A percentile compares a stretch with the other conserved stretches of the same genome.
phyloP scores from a whole-genome alignment of 2,113 vertebrate genomes.

The Conger conger region DNA sequence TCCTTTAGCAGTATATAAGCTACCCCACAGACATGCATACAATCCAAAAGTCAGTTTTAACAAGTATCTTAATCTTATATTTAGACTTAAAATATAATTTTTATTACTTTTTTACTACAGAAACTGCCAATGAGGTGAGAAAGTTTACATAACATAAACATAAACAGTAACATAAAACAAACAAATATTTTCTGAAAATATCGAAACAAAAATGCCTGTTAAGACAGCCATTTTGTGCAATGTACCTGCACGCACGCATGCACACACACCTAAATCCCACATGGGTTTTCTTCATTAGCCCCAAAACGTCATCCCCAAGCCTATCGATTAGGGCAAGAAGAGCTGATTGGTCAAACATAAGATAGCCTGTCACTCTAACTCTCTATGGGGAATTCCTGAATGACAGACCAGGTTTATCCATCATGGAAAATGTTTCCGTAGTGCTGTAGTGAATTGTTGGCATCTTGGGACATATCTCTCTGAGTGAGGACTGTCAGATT shows the following conservation, averaged over 20 bases:
- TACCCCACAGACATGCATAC: slow-evolving; percentile 18
- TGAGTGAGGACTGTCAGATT: neutral
- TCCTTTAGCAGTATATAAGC: slow-evolving; percentile 41
- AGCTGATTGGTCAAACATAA: neutral
- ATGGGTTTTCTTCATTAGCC: slow-evolving; percentile 19
- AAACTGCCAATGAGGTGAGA: too few relatives aligned
- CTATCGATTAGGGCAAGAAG: neutral
- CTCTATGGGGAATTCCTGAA: neutral
- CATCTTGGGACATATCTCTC: neutral
- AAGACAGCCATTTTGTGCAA: too few relatives aligned
- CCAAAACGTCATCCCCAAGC: neutral
- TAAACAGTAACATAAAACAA: too few relatives aligned
- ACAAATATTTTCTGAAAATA: too few relatives aligned
- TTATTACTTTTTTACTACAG: too few relatives aligned
- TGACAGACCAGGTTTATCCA: neutral
- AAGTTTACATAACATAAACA: too few relatives aligned
- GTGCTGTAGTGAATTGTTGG: neutral
- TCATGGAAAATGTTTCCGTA: neutral
- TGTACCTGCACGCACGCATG: neutral
- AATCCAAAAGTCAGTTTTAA: too few relatives aligned
- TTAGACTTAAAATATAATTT: too few relatives aligned
- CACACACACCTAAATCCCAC: neutral
- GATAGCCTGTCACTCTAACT: neutral
- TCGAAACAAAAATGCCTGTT: too few relatives aligned
- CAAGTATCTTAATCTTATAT: too few relatives aligned